These are phyloP conservation scores for Halocynthia roretzi DNA, from an alignment of 23 tunicate genomes.

Conservation along the genomic window DNA sequence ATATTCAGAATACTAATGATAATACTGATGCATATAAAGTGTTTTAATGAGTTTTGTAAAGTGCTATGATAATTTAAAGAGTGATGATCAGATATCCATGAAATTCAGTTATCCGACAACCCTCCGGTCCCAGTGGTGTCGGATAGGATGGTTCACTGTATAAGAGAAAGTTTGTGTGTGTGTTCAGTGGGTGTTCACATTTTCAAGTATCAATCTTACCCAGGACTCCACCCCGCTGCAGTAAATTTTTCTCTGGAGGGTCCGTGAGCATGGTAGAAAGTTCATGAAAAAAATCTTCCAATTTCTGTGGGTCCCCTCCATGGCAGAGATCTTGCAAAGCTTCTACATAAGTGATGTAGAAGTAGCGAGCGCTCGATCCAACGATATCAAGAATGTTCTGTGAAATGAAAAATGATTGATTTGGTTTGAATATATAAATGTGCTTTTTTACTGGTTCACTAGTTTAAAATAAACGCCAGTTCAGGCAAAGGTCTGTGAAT, in stretches of 20 bases:
- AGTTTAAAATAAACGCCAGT: not conserved
- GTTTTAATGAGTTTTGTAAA: no score
- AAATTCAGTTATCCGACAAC: no score
- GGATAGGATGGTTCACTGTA: no score
- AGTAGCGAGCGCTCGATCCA: constrained; percentile 47
- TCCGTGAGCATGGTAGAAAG: constrained; percentile 26
- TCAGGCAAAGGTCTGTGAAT: not conserved
- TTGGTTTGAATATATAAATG: no score
- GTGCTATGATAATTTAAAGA: no score
- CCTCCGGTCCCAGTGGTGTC: no score
- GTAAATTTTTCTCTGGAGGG: constrained; percentile 24
- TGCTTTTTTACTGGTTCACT: not conserved
- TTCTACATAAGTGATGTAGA: constrained; percentile 31
- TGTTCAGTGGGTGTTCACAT: not conserved
- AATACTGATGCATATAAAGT: no score
- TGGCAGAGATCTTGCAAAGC: constrained; percentile 44
- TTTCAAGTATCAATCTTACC: constrained; percentile 28
- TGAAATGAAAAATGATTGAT: not conserved
- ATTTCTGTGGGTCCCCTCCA: constrained; percentile 24
- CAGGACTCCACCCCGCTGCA: constrained; percentile 42
- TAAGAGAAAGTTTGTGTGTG: not conserved
- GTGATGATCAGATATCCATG: no score
- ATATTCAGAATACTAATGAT: no score
- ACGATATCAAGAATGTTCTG: constrained; percentile 57
- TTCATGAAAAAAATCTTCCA: constrained; percentile 51